Base-by-base conservation (phyloP, 1,140 invertebrate species). In the Marisa cornuarietis region DNA sequence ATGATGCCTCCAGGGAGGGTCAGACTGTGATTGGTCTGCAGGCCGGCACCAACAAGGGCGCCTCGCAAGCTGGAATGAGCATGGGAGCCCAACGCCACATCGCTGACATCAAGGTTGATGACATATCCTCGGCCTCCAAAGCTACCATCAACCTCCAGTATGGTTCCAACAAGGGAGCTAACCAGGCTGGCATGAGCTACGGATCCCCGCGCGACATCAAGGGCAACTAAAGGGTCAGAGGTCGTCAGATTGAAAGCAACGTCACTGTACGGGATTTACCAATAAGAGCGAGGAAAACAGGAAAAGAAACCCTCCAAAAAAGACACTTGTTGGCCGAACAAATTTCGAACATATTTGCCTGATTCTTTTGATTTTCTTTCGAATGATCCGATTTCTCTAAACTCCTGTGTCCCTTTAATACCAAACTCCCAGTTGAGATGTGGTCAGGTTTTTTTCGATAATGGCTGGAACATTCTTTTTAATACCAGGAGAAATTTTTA, bases 161-260 rank as follows among this genome's bases (percentile, higher is more conserved):
- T 73, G 97, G 97, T 66, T 95, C 95, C 68, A 98, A 97, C 74
- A 97, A 97, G 91, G 90, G 90, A 51, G 97, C 96, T 82, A 97
- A 93, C 87, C 96, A 98, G 92, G 96, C 95, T 87, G 97, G 96
- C 52, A 96, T 97, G 87, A 97, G 96, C 89, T 96, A 98, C 86
- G 96, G 96, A 24, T 83, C 80, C 18, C 90, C 96, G 97, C 87
- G 96, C 96, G 84, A 97, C 79, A 82, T 82, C 71, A 81, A 75
- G 69, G 66, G 68, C 20, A 79, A 79, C 31, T 79, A 74, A 69
- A 58, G 54, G 54, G 54, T 58, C 54, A 58, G 16, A 58, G 54
- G 20, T 22, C 69, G 31, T 26, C 51, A 20, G 18, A 22, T 20
- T 16, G 26, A 42, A 26, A 9, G 14, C n/a, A 20, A 22, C 26